Evolutionary conservation across 2,888 invertebrate genomes (phyloP).

Genomic region (Ophraella communa): DNA sequence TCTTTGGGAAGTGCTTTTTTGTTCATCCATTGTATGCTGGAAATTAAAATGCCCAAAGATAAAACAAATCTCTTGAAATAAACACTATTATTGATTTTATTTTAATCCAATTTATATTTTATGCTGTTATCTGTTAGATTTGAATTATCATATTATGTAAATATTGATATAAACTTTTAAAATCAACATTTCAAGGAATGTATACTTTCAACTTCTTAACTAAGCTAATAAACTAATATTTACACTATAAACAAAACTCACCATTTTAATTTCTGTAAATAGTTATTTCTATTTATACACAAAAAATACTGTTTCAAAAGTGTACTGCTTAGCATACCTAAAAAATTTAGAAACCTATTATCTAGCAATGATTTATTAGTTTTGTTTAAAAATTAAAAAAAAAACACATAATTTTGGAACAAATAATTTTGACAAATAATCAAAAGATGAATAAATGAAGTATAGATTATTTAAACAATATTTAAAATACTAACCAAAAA

Average conservation of each 20-base stretch:
- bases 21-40: slow-evolving; percentile 76
- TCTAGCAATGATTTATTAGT: background rate
- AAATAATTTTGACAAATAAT: too few species aligned
- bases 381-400: too few species aligned
- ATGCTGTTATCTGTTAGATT: too few species aligned
- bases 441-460: too few species aligned
- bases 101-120: too few species aligned
- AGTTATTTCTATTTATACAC: slow-evolving; percentile 48
- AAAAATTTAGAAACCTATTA: slow-evolving; percentile 11
- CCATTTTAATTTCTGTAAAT: slow-evolving; percentile 47
- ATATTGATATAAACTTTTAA: too few species aligned
- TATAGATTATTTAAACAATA: too few species aligned
- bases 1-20: slow-evolving; percentile 73
- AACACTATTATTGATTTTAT: too few species aligned
- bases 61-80: too few species aligned
- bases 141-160: too few species aligned
- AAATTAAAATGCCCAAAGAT: slow-evolving; percentile 32
- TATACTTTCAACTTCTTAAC: background rate
- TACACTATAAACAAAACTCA: slow-evolving; percentile 34
- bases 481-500: slow-evolving; percentile 26
- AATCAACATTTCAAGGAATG: too few species aligned
- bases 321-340: slow-evolving; percentile 55
- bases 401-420: too few species aligned
- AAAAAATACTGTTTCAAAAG: slow-evolving; percentile 48
- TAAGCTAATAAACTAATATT: background rate